Conservation (phyloP, 2,113 vertebrate species). For the Seriola dumerili region DNA sequence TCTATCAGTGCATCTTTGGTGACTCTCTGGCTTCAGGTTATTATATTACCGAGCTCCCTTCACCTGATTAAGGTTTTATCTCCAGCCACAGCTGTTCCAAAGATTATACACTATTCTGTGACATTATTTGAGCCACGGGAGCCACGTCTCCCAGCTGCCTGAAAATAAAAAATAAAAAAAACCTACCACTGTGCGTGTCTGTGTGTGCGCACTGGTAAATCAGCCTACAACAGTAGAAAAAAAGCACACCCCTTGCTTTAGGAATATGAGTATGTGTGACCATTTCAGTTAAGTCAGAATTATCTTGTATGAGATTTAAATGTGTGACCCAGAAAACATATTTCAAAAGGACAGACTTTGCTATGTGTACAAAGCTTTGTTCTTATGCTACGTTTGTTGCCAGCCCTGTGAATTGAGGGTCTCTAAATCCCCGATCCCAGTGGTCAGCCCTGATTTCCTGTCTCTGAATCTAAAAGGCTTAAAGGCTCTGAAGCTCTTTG, state of each 20-base stretch:
- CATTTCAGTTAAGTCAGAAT: slow-evolving; percentile 22
- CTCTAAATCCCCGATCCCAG: slow-evolving; percentile 65
- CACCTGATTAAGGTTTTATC: slow-evolving; percentile 77
- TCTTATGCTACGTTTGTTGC: slow-evolving; percentile 55
- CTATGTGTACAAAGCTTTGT: slow-evolving; percentile 46
- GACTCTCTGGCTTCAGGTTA: slow-evolving; percentile 62
- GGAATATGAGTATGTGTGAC: slow-evolving; percentile 1
- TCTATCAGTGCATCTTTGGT: slow-evolving; percentile 56
- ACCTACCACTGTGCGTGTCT: background rate
- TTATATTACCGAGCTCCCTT: slow-evolving; percentile 66
- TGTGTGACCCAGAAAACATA: slow-evolving; percentile 13
- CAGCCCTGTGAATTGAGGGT: slow-evolving; percentile 60
- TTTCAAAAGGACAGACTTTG: slow-evolving; percentile 18
- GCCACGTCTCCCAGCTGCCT: slow-evolving; percentile 60
- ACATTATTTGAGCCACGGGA: slow-evolving; percentile 67
- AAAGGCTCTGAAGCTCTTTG: slow-evolving; percentile 58
- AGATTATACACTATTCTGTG: slow-evolving; percentile 68
- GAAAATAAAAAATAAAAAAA: background rate
- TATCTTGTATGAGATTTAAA: slow-evolving; percentile 17
- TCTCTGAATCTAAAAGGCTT: slow-evolving; percentile 65
- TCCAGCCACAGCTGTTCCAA: slow-evolving; percentile 69
- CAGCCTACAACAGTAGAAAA: slow-evolving; percentile 8
- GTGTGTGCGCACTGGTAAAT: slow-evolving; percentile 24
- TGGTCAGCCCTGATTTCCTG: slow-evolving; percentile 60
- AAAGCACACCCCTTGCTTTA: background rate